phyloP scores from a whole-genome alignment of 2,797 vertebrate species.

The Xerus rutilus region DNA sequence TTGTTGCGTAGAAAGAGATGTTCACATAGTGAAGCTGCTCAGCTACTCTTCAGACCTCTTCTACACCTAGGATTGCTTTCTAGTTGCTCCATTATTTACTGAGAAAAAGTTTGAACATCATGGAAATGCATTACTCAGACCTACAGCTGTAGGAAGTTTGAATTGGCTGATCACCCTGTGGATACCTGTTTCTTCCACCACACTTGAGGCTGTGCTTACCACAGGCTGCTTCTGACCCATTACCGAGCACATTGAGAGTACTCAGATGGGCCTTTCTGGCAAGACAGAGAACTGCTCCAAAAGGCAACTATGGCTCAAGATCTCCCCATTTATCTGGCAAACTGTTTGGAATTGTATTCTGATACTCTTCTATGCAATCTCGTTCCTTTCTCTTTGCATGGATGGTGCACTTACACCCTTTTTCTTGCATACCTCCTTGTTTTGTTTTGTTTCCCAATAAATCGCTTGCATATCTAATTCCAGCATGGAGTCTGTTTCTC shows the following conservation, averaged over 20 bases:
- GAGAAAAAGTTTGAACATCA: background rate
- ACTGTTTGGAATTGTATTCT: no score
- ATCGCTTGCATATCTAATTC: background rate
- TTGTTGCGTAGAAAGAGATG: background rate
- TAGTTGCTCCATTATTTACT: background rate
- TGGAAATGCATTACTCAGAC: background rate
- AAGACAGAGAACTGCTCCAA: background rate
- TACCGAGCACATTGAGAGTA: background rate
- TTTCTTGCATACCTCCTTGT: background rate
- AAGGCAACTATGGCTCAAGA: no score
- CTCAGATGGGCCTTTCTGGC: background rate
- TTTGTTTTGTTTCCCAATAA: background rate
- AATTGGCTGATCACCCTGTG: background rate
- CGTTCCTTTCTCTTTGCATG: background rate
- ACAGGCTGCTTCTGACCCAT: background rate
- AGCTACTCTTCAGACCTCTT: background rate
- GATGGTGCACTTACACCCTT: no score
- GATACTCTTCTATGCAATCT: background rate
- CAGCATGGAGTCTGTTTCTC: background rate
- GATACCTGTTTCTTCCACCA: background rate
- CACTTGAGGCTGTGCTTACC: background rate
- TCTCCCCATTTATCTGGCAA: background rate
- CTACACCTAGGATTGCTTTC: background rate
- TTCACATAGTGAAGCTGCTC: background rate
- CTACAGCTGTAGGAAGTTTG: background rate